Evolutionary conservation across 2,888 invertebrate species (phyloP).

Genomic region (Troglohyphantes excavatus): DNA sequence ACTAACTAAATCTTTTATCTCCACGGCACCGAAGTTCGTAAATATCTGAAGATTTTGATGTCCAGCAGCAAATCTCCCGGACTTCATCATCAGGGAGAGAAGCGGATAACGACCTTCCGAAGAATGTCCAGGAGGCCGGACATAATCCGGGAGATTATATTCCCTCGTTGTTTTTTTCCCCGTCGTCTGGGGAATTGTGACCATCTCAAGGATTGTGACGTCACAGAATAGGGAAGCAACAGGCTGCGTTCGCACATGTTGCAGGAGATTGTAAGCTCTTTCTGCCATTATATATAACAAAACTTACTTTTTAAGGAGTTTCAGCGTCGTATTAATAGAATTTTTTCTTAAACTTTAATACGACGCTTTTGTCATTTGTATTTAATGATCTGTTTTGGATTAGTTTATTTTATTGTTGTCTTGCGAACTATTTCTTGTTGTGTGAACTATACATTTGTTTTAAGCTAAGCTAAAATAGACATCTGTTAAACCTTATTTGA

Average conservation of each 20-base stretch:
- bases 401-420: too few relatives aligned
- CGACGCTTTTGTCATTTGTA: too few relatives aligned
- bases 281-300: too few relatives aligned
- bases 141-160: conserved; percentile 78
- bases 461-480: too few relatives aligned
- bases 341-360: too few relatives aligned
- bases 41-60: conserved; percentile 78
- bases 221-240: conserved; percentile 61
- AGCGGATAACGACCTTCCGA: conserved; percentile 77
- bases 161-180: conserved; percentile 70
- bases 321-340: too few relatives aligned
- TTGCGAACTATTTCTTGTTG: too few relatives aligned
- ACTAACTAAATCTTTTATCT: conserved; percentile 78
- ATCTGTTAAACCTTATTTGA: too few relatives aligned
- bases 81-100: conserved; percentile 73
- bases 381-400: too few relatives aligned
- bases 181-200: conserved; percentile 60
- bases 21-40: conserved; percentile 71
- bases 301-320: too few relatives aligned
- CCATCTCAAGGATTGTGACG: conserved; percentile 56
- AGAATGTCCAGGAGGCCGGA: conserved; percentile 72
- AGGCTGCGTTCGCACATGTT: conserved; percentile 61
- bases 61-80: conserved; percentile 74
- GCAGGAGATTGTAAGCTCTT: not conserved
- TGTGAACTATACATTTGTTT: too few relatives aligned